Evolutionary conservation across 2,888 invertebrate species (phyloP).

Genomic region (Caenorhabditis angaria): DNA sequence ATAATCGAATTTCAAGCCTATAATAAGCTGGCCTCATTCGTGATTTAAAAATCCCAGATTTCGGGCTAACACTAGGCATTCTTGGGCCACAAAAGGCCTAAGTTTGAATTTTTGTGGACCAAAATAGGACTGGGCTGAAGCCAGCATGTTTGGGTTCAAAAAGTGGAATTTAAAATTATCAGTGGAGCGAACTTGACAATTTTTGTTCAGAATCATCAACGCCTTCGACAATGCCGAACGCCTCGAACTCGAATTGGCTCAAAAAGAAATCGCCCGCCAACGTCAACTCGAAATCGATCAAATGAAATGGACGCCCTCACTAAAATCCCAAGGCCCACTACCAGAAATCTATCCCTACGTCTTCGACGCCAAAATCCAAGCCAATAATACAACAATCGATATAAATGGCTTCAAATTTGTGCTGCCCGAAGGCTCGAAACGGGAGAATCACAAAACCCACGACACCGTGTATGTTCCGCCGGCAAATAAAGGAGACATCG

Average conservation of each 20-base stretch:
- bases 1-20: too few relatives aligned
- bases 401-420: constrained; percentile 80
- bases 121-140: too few relatives aligned
- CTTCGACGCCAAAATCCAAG: constrained; percentile 82
- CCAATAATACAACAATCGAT: constrained; percentile 80
- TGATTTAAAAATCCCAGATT: too few relatives aligned
- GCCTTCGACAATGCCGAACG: constrained; percentile 73
- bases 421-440: constrained; percentile 83
- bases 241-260: constrained; percentile 57
- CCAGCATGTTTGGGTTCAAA: too few relatives aligned
- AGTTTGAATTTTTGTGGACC: too few relatives aligned
- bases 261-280: constrained; percentile 55
- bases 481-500: constrained; percentile 63
- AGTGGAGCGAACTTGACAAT: constrained; percentile 75
- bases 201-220: constrained; percentile 85
- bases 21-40: too few relatives aligned
- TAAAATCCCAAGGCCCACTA: constrained; percentile 37
- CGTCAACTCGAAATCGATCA: constrained; percentile 73
- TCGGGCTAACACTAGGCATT: too few relatives aligned
- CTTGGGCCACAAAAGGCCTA: too few relatives aligned
- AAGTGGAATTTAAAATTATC: too few relatives aligned
- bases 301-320: constrained; percentile 70
- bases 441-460: constrained; percentile 81
- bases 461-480: constrained; percentile 82
- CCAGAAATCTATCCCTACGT: constrained; percentile 83